Percentiles rank a stretch among this genome's conserved stretches.
Conservation (phyloP, 2,113 vertebrate species). For the Pachypanchax playfairii region DNA sequence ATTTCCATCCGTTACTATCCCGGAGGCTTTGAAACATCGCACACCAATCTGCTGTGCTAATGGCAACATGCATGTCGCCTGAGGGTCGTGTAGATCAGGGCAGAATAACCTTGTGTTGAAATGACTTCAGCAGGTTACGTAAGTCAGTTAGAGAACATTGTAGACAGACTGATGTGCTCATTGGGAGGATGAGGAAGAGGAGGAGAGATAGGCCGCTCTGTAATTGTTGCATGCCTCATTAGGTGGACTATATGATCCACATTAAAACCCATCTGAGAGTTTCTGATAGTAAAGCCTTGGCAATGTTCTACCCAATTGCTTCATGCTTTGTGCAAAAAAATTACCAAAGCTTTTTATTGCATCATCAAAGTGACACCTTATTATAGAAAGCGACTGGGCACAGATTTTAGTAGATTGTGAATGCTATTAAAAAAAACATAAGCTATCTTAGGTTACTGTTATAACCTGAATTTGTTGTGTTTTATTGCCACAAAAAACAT, state of each 20-base stretch:
- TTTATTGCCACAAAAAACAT: neutral
- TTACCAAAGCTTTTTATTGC: conserved; percentile 1
- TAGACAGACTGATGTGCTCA: conserved; percentile 51
- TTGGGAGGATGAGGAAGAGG: conserved; percentile 40
- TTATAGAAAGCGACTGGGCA: neutral
- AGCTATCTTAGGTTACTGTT: neutral
- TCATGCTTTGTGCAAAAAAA: conserved; percentile 3
- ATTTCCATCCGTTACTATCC: conserved; percentile 62
- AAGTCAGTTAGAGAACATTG: conserved; percentile 35
- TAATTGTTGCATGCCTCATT: conserved; percentile 61
- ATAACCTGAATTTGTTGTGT: neutral
- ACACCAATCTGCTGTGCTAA: conserved; percentile 17
- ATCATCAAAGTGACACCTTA: neutral
- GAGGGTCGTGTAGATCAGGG: conserved; percentile 16
- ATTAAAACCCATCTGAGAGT: conserved; percentile 40
- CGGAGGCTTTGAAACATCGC: conserved; percentile 41
- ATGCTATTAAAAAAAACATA: neutral
- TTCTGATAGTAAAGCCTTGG: conserved; percentile 41
- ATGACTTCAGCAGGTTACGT: conserved; percentile 31
- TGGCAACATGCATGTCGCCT: conserved; percentile 8
- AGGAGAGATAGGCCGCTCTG: conserved; percentile 26
- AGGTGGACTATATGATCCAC: conserved; percentile 36
- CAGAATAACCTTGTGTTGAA: conserved; percentile 45
- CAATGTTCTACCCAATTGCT: conserved; percentile 27
- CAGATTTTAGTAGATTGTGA: neutral